A percentile compares a stretch with the other conserved stretches of the same genome.
Conservation (phyloP, 2,113 vertebrate genomes). For the Bambusicola thoracicus region DNA sequence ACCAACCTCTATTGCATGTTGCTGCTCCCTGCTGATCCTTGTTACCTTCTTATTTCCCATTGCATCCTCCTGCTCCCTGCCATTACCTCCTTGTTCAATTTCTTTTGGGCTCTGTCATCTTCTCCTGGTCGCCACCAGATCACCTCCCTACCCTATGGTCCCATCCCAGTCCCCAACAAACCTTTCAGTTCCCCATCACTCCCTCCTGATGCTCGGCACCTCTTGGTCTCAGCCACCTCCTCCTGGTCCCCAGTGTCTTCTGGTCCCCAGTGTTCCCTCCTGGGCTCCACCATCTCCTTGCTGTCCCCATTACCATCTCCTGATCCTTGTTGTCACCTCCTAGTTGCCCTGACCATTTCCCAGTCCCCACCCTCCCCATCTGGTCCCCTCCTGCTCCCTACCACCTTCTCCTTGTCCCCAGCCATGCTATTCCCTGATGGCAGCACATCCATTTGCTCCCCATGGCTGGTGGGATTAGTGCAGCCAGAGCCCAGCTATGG, state of each 20-base stretch:
- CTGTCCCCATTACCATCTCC: neutral
- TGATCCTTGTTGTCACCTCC: neutral
- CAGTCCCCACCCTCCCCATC: neutral
- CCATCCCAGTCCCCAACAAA: neutral
- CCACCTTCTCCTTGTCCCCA: neutral
- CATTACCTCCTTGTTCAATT: neutral
- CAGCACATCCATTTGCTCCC: neutral
- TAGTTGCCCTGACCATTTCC: neutral
- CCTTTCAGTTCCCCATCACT: neutral
- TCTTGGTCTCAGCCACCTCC: too few relatives aligned
- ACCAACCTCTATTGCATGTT: too few relatives aligned
- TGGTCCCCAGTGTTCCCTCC: neutral
- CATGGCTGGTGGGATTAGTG: neutral
- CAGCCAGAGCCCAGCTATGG: neutral
- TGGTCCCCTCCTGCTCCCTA: neutral
- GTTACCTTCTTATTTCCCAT: neutral
- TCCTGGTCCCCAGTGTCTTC: neutral
- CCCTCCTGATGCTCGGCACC: neutral
- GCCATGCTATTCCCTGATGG: rapidly evolving
- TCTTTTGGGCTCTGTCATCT: neutral
- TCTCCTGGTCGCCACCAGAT: neutral
- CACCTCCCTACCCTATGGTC: neutral
- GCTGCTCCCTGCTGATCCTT: neutral
- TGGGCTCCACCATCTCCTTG: neutral
- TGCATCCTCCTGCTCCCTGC: neutral